Evolutionary conservation across 2,113 vertebrate species (phyloP), one percentile per base, ranked within the genome.

Genomic region (Macquaria ambigua): DNA sequence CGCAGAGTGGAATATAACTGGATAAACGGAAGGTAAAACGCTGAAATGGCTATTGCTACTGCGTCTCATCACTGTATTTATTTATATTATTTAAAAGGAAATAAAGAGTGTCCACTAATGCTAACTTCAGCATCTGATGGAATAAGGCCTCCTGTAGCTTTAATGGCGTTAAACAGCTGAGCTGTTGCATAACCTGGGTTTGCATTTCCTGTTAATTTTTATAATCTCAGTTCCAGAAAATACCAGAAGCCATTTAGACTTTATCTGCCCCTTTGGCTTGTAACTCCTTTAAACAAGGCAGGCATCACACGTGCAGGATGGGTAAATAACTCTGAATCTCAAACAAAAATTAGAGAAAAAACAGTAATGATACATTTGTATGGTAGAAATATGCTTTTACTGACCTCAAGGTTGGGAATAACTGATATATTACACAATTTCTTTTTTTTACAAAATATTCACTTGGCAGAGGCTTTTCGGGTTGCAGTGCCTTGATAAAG

Each of bases 151-250:
- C 28, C 18, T 28, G 48, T 28, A 34, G 64, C 64, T 83, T 62
- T 61, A 69, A 48, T 52, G 39, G 25, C 0, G 10, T 46, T 20
- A 56, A 4, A 12, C 58, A 37, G 76, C 70, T 84, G 52, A 77
- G 39, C 50, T 61, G 43, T 31, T 74, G 46, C 75, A 62, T 1
- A 62, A 62, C 28, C 80, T 2, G 1, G 12, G 74, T 34, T 50
- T 75, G 50, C 59, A 81, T 77, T 66, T 77, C 43, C 53, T 48
- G 25, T 43, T 50, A 73, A 79, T 21, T 39, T 59, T 77, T 74
- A 61, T 66, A 82, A 71, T 76, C 67, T 67, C 25, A 10, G 1
- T 50, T 64, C 79, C 52, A 25, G 39, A 79, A 66, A 82, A 67
- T 62, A 84, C 37, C 74, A 78, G 12, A 14, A 59, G 23, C 63